These are phyloP conservation scores for Myiozetetes cayanensis DNA, from an alignment of 2,113 vertebrate species.

Conservation along the genomic window DNA sequence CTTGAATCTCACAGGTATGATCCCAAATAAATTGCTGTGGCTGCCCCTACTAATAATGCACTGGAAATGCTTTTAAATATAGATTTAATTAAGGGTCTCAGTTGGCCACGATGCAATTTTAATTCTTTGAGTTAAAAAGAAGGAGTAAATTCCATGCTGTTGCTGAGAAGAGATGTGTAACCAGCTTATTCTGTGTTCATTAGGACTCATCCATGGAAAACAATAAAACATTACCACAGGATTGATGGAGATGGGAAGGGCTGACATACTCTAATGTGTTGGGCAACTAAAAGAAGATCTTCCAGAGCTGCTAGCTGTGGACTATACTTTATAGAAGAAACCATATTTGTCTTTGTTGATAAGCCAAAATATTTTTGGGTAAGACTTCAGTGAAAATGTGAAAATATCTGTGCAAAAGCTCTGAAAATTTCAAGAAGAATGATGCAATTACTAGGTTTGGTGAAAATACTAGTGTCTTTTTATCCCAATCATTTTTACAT, in stretches of 20 bases:
- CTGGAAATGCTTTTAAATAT: not conserved
- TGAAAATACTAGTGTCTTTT: not conserved
- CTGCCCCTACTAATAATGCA: not conserved
- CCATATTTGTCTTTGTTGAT: not conserved
- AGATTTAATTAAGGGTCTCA: not conserved
- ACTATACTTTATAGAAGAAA: not conserved
- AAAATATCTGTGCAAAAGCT: not conserved
- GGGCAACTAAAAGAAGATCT: not conserved
- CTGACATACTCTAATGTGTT: not conserved
- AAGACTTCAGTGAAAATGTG: not conserved
- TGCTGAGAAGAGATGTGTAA: not conserved
- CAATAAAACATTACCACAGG: not conserved
- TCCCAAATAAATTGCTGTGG: not conserved
- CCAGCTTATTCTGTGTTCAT: not conserved
- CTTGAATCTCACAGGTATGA: conserved; percentile 32
- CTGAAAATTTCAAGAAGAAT: not conserved
- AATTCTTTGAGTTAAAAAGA: not conserved
- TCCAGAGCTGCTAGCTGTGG: not conserved
- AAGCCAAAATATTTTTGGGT: not conserved
- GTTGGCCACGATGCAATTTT: not conserved
- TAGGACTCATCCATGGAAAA: not conserved
- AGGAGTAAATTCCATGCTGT: not conserved
- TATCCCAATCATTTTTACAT: not conserved
- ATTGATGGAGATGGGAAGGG: not conserved
- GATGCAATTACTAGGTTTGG: not conserved